Percentiles rank a stretch among this genome's conserved stretches.
These are phyloP conservation scores for Seira ritae DNA, from an alignment of 2,888 invertebrate species.

Conservation along the genomic window DNA sequence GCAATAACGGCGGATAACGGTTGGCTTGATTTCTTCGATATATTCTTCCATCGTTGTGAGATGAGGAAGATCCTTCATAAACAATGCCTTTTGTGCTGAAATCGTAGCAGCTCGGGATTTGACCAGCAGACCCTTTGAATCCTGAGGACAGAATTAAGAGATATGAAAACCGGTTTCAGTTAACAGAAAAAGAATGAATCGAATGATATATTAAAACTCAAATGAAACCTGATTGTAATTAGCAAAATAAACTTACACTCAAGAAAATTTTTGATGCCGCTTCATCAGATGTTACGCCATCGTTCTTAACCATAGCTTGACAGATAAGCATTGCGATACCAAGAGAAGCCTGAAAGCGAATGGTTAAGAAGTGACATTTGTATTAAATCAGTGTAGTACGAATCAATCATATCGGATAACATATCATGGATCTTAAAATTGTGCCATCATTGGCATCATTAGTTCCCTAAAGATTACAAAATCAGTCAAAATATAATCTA, in stretches of 20 bases:
- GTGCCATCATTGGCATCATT: no score
- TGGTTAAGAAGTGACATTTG: no score
- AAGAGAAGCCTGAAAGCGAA: constrained; percentile 85
- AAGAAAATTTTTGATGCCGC: constrained; percentile 89
- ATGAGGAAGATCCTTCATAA: constrained; percentile 87
- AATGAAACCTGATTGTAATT: constrained; percentile 3
- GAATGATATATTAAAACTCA: neutral
- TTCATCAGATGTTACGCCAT: constrained; percentile 85
- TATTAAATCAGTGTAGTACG: no score
- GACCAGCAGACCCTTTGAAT: constrained; percentile 95
- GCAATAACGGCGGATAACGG: constrained; percentile 94
- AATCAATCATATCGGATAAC: no score
- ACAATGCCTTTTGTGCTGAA: constrained; percentile 86
- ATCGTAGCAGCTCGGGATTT: constrained; percentile 87
- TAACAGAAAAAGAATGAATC: neutral
- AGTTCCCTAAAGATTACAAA: no score
- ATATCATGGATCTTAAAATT: no score
- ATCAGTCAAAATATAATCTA: constrained; percentile 53
- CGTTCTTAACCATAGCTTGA: constrained; percentile 90
- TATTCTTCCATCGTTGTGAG: constrained; percentile 88
- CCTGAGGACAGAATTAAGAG: constrained; percentile 75
- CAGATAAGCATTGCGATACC: constrained; percentile 95
- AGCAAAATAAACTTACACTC: constrained; percentile 58
- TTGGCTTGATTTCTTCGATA: constrained; percentile 88
- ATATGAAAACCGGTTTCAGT: neutral